Base-by-base conservation (phyloP, 2,113 vertebrate genomes). In the Baryphthengus martii region DNA sequence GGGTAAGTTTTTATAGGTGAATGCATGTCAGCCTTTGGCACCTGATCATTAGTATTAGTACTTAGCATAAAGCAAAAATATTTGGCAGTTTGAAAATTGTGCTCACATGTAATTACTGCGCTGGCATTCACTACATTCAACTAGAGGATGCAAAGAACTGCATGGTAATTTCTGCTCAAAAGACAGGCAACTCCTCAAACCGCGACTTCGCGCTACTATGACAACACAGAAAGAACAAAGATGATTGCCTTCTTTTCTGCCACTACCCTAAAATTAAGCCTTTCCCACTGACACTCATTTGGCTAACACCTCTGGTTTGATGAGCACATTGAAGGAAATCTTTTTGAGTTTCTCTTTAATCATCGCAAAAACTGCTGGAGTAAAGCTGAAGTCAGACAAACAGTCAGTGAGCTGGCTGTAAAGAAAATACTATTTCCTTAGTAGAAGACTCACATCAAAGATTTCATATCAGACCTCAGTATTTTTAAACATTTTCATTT, bases 291-390 rank as follows among this genome's bases (percentile, higher is more conserved):
- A 94, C 59, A 98, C 98, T 94, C 96, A 99, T 98, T 99, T 99
- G 97, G 98, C 96, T 89, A 99, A 98, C 78, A 98, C 98, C 90
- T 98, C 98, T 1, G 98, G 98, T 81, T 98, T 99, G 97, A 99
- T 99, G 72, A 99, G 98, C 94, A 98, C 96, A 95, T 97, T 98
- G 95, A 98, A 99, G 96, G 98, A 98, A 59, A 98, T 97, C 92
- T 98, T 99, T 96, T 99, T 99, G 55, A 99, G 96, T 84, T 99
- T 98, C 89, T 99, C 98, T 13, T 87, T 95, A 81, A 98, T 98
- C 98, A 99, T 98, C 73, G 96, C 97, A 94, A 98, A 99, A 75
- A 98, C 98, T 18, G 98, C 97, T 50, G 97, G 93, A 67, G 98
- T 96, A 88, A 98, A 98, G 35, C 63, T 96, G 96, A 99, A 99